Conservation (phyloP, 2,797 vertebrate genomes). For the Channa striata region DNA sequence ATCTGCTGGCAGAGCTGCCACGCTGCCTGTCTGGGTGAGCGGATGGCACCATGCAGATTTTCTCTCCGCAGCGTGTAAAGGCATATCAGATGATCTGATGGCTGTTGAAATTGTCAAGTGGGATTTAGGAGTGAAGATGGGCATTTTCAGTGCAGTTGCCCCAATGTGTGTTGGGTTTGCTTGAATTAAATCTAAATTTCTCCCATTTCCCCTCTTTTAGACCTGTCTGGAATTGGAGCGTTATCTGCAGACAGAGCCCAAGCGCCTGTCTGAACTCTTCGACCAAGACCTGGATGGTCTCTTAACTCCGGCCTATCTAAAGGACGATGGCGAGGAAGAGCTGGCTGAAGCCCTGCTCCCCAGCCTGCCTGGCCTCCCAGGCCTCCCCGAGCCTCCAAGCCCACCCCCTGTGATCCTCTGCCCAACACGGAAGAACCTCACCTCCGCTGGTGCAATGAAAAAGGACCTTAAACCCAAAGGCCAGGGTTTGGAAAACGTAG, state of each 20-base stretch:
- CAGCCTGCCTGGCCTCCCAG: constrained; percentile 64
- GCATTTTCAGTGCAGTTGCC: constrained; percentile 20
- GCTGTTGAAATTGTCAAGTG: constrained; percentile 62
- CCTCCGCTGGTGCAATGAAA: constrained; percentile 49
- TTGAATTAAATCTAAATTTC: constrained; percentile 37
- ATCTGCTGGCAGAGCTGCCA: constrained; percentile 67
- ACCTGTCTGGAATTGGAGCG: constrained; percentile 98
- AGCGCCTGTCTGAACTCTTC: constrained; percentile 93
- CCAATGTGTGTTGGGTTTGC: constrained; percentile 24
- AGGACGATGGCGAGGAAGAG: constrained; percentile 89
- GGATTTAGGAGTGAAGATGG: constrained; percentile 39
- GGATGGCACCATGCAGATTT: constrained; percentile 60
- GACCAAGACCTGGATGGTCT: constrained; percentile 94
- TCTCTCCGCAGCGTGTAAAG: constrained; percentile 35
- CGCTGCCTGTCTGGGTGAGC: constrained; percentile 57
- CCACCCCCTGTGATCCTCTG: constrained; percentile 84
- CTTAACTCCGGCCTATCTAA: constrained; percentile 89
- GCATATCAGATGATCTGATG: constrained; percentile 54
- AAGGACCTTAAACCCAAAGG: constrained; percentile 68
- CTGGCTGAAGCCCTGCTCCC: constrained; percentile 87
- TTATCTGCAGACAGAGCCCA: constrained; percentile 97
- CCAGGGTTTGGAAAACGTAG: constrained; percentile 65
- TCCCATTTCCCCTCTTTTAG: constrained; percentile 74
- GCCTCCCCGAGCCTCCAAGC: constrained; percentile 84
- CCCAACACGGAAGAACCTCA: constrained; percentile 83